These are phyloP conservation scores for Magallana gigas DNA, from an alignment of 1,140 invertebrate species.

Conservation along the genomic window DNA sequence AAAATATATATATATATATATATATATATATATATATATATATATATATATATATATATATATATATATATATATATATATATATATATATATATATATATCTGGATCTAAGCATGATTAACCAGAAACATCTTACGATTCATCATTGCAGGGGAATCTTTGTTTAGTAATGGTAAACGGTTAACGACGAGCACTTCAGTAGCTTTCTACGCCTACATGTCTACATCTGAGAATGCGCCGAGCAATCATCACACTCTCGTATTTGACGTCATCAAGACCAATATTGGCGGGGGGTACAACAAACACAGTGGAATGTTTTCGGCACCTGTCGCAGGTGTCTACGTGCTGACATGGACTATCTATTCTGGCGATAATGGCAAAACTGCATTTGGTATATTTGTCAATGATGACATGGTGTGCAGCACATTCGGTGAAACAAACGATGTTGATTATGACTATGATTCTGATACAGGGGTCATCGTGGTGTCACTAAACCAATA, in stretches of 20 bases:
- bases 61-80: too few relatives aligned
- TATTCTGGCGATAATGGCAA: not conserved
- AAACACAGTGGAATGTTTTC: slow-evolving; percentile 34
- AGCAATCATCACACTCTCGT: slow-evolving; percentile 37
- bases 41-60: too few relatives aligned
- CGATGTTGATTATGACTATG: not conserved
- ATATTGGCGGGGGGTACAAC: slow-evolving; percentile 43
- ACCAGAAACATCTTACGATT: too few relatives aligned
- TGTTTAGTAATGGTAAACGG: not conserved
- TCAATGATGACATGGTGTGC: not conserved
- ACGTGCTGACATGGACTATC: slow-evolving; percentile 37
- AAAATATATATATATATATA: too few relatives aligned
- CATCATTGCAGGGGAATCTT: not conserved
- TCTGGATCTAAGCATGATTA: too few relatives aligned
- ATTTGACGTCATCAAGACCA: slow-evolving; percentile 34
- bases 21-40: too few relatives aligned
- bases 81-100: too few relatives aligned
- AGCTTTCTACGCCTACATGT: slow-evolving; percentile 45
- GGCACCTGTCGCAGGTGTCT: slow-evolving; percentile 19
- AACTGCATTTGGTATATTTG: not conserved
- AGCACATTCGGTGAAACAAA: not conserved
- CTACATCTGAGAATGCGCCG: not conserved
- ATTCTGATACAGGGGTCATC: not conserved
- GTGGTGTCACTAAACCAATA: not conserved
- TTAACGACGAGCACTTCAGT: not conserved